Base-by-base conservation (phyloP, 2,113 vertebrate genomes). In the Amblyornis subalaris region DNA sequence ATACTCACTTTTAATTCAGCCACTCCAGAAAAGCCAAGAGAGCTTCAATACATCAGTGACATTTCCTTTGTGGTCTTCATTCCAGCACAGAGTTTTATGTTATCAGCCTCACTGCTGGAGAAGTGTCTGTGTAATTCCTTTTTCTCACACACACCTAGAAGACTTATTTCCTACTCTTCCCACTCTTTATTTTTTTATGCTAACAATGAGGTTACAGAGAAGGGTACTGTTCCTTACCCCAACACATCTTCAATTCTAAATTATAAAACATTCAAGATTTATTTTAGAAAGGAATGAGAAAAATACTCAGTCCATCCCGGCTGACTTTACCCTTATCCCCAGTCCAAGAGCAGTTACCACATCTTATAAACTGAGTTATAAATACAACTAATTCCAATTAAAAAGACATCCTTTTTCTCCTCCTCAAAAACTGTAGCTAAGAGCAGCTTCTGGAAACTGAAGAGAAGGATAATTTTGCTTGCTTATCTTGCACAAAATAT, bases 401-500 rank as follows among this genome's bases (percentile, higher is more conserved):
- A 88, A 82, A 64, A 65, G n/a, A 79, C 31, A 85, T 67, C 66
- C 4, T 82, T 40, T 66, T 77, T 61, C n/a, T 74, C 60, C 55
- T 89, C 31, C 61, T 72, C 50, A 85, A 57, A 93, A 88, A 57
- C 77, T 85, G 88, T 36, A 89, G 50, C 55, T 67, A 69, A 38
- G 33, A 42, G 54, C 38, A 94, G 81, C 57, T 87, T 80, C 90
- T 81, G 48, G 36, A 79, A 90, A 57, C 12, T 58, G 20, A 67
- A 81, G 33, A 66, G 42, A 89, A 90, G 28, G 35, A 78, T 67
- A 75, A 80, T 88, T 78, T 71, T 74, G 73, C 71, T 79, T 74
- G 55, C 61, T 87, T 94, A 80, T 90, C 89, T 90, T 82, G 87
- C 75, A 89, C 47, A 88, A 91, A 91, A 89, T 76, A 57, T 6